Evolutionary conservation across 2,888 invertebrate genomes (phyloP).

Genomic region (Drosophila niveifrons): DNA sequence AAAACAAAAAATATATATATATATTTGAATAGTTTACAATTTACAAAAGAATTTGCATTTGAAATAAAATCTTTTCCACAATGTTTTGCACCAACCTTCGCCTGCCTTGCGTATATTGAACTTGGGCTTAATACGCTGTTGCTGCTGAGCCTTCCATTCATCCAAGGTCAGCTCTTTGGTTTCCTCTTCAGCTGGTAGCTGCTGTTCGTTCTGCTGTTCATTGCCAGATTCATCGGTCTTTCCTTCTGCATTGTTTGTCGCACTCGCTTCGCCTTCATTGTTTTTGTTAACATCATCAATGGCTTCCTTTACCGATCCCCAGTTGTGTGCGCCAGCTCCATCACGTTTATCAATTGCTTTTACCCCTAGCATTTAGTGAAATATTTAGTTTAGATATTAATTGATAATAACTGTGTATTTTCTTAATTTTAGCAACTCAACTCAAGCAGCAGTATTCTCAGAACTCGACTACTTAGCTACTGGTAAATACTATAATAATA

Average conservation of each 20-base stretch:
- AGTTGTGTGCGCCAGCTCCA: constrained; percentile 97
- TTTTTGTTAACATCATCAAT: constrained; percentile 88
- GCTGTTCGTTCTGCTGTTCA: constrained; percentile 85
- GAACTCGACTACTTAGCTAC: background rate
- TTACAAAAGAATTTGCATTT: background rate
- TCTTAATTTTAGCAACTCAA: constrained; percentile 11
- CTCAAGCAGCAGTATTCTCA: background rate
- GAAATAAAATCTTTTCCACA: background rate
- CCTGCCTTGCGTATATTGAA: constrained; percentile 97
- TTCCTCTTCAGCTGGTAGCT: constrained; percentile 89
- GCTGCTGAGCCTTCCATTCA: constrained; percentile 96
- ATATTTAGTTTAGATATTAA: background rate
- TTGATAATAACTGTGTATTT: background rate
- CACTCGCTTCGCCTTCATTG: constrained; percentile 64
- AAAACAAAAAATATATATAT: background rate
- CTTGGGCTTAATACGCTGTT: constrained; percentile 92
- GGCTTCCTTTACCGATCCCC: constrained; percentile 97
- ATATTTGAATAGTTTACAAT: background rate
- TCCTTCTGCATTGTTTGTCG: constrained; percentile 79
- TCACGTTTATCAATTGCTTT: constrained; percentile 98
- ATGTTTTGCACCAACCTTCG: constrained; percentile 87
- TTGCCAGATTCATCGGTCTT: constrained; percentile 84
- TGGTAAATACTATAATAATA: constrained; percentile 16
- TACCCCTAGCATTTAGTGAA: constrained; percentile 86
- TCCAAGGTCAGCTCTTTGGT: constrained; percentile 96